These are phyloP conservation scores for Tachystola acroxantha DNA, from an alignment of 2,888 invertebrate genomes.

Conservation along the genomic window DNA sequence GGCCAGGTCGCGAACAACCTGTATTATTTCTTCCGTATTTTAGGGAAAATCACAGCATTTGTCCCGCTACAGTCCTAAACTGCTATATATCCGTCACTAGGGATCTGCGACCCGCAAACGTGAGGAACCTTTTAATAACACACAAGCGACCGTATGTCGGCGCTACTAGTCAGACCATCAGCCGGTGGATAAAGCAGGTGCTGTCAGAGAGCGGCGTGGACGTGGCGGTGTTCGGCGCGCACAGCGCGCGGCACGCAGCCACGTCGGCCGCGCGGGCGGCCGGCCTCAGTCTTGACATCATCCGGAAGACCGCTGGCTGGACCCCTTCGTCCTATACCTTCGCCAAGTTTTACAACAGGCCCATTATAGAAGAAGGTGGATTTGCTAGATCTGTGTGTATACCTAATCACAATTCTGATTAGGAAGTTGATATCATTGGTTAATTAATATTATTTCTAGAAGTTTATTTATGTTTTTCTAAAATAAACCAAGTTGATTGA, in stretches of 20 bases:
- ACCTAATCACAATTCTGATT: too few species aligned
- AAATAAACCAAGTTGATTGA: too few species aligned
- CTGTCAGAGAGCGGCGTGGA: conserved; percentile 6
- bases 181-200: conserved; percentile 1
- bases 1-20: neutral
- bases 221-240: conserved; percentile 4
- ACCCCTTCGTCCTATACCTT: neutral
- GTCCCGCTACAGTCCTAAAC: neutral
- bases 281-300: neutral
- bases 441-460: too few species aligned
- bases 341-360: neutral
- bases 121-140: neutral
- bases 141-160: neutral
- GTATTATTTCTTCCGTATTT: neutral
- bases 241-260: conserved; percentile 10
- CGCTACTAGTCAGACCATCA: neutral
- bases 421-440: too few species aligned
- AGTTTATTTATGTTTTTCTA: too few species aligned
- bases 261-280: conserved; percentile 5
- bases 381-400: too few species aligned
- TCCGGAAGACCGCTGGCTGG: conserved; percentile 2
- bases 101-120: neutral
- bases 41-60: neutral
- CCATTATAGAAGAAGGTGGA: neutral
- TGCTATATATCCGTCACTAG: neutral